A percentile compares a stretch with the other conserved stretches of the same genome.
Conservation (phyloP, 1,140 invertebrate genomes). For the Trachelipus rathkii region DNA sequence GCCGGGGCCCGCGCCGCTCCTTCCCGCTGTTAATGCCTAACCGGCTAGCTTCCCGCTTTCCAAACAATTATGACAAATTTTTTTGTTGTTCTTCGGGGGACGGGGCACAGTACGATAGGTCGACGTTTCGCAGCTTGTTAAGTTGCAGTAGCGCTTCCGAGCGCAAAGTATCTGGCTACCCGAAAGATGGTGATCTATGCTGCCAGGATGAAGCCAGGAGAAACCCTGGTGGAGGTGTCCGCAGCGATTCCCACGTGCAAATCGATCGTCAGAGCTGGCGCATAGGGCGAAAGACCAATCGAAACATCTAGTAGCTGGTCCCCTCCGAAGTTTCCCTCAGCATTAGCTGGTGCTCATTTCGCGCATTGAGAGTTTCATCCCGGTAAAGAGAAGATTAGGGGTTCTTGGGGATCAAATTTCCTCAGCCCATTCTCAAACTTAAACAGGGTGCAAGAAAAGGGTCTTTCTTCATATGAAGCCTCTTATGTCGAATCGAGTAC, state of each 20-base stretch:
- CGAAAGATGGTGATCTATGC: constrained; percentile 90
- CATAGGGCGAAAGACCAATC: constrained; percentile 77
- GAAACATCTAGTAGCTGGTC: constrained; percentile 69
- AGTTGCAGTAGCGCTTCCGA: constrained; percentile 48
- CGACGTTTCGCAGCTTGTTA: constrained; percentile 17
- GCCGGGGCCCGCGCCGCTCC: constrained; percentile 46
- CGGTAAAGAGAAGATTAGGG: constrained; percentile 72
- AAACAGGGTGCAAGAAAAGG: constrained; percentile 74
- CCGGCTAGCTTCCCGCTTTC: constrained; percentile 18
- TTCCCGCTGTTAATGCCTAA: constrained; percentile 45
- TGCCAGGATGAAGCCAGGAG: constrained; percentile 76
- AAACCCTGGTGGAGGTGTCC: constrained; percentile 58
- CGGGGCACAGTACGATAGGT: no score
- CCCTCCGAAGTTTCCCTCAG: constrained; percentile 85
- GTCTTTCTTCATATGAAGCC: constrained; percentile 59
- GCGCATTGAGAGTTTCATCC: no score
- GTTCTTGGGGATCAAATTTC: constrained; percentile 67
- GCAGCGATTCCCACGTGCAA: constrained; percentile 81
- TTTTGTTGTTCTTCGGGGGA: no score
- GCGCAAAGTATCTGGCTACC: constrained; percentile 66
- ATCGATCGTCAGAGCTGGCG: constrained; percentile 66
- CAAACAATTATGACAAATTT: no score
- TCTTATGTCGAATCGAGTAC: constrained; percentile 62
- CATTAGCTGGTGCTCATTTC: constrained; percentile 60
- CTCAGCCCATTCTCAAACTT: constrained; percentile 86